These are phyloP conservation scores for Hemiscyllium ocellatum DNA, from an alignment of 2,113 vertebrate genomes.

Conservation along the genomic window DNA sequence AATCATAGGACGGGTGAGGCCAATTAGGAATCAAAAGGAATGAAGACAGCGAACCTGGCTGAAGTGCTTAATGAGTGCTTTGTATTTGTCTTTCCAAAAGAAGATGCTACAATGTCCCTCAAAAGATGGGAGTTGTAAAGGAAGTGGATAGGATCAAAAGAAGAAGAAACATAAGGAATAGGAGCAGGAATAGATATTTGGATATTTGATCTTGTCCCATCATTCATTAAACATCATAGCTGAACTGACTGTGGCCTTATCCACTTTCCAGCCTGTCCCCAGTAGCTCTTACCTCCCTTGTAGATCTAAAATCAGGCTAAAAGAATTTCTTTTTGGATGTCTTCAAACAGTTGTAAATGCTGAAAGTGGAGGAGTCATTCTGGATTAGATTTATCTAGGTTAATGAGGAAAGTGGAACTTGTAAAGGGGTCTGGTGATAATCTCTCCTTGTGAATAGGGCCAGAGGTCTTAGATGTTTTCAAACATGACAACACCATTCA, in stretches of 20 bases:
- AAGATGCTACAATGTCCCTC: not conserved
- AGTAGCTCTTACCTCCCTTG: not conserved
- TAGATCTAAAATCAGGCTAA: not conserved
- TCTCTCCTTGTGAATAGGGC: not conserved
- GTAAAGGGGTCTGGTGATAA: too few species aligned
- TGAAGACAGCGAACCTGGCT: not conserved
- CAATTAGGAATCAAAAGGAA: not conserved
- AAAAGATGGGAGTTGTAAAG: not conserved
- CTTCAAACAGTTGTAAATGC: not conserved
- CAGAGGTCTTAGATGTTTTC: not conserved
- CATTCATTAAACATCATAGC: not conserved
- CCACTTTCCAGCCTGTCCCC: not conserved
- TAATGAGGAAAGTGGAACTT: not conserved
- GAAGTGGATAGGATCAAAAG: not conserved
- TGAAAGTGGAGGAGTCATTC: not conserved
- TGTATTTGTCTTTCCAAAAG: not conserved
- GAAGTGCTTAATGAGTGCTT: not conserved
- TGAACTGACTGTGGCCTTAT: not conserved
- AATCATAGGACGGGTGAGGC: not conserved
- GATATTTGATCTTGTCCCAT: not conserved
- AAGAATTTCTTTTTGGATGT: not conserved
- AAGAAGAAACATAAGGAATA: not conserved
- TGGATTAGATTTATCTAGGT: not conserved
- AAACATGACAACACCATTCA: not conserved
- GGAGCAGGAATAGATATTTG: not conserved